Conservation (phyloP, 2,113 vertebrate species). For the Oplegnathus fasciatus region DNA sequence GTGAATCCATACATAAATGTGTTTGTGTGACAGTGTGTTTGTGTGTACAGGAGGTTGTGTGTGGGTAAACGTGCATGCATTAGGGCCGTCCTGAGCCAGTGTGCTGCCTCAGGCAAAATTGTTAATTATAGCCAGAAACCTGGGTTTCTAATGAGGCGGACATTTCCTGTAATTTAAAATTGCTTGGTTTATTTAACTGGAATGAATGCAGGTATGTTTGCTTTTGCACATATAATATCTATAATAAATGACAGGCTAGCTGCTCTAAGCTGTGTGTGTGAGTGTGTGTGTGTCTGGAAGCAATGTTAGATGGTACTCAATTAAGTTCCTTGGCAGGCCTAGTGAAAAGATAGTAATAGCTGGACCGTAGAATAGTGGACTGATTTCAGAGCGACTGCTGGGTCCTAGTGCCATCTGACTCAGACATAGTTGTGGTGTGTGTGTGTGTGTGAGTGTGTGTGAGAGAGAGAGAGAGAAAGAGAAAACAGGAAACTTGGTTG, state of each 20-base stretch:
- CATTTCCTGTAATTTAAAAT: constrained; percentile 11
- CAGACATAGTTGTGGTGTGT: neutral
- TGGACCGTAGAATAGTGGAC: neutral
- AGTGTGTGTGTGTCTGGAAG: neutral
- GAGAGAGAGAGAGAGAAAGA: neutral
- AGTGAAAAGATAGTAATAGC: neutral
- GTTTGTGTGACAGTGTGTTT: neutral
- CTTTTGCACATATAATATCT: constrained; percentile 5
- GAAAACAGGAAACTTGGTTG: neutral
- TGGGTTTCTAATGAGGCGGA: neutral
- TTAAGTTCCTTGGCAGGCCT: neutral
- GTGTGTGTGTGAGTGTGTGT: neutral
- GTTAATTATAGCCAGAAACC: constrained; percentile 1
- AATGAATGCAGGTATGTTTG: neutral
- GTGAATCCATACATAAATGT: neutral
- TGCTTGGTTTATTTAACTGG: neutral
- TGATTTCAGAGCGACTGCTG: neutral
- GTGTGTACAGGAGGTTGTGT: neutral
- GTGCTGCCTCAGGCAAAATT: neutral
- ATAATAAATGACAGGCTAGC: neutral
- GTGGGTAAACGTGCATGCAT: neutral
- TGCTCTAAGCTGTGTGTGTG: neutral
- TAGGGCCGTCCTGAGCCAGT: neutral
- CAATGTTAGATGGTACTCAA: neutral
- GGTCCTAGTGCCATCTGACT: neutral